Evolutionary conservation across 2,113 vertebrate genomes (phyloP).

Genomic region (Lathamus discolor): DNA sequence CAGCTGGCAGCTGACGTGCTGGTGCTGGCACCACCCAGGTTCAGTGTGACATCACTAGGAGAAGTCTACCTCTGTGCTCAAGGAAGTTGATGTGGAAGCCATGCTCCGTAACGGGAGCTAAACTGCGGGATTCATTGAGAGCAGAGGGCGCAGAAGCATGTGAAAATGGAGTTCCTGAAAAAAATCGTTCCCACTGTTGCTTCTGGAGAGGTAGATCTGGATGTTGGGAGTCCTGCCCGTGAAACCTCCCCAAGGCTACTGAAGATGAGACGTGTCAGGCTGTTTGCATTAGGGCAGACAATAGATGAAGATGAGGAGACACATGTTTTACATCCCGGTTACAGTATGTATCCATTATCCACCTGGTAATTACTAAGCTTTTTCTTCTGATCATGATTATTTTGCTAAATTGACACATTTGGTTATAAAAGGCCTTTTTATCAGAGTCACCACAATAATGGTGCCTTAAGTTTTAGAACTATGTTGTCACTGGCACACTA

Average conservation of each 20-base stretch:
- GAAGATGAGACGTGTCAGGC: constrained; percentile 83
- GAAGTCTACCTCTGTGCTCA: constrained; percentile 60
- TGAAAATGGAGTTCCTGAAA: constrained; percentile 91
- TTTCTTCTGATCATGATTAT: background rate
- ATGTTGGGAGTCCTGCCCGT: constrained; percentile 52
- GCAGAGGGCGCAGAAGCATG: background rate
- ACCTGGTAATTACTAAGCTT: constrained; percentile 23
- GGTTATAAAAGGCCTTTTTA: background rate
- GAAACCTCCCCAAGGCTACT: constrained; percentile 84
- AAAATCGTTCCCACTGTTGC: constrained; percentile 82
- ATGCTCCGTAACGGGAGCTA: background rate
- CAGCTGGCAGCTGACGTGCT: constrained; percentile 78
- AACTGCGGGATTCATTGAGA: background rate
- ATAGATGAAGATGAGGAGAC: constrained; percentile 73
- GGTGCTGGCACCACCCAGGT: constrained; percentile 72
- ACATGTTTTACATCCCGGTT: background rate
- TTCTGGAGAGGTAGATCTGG: constrained; percentile 78
- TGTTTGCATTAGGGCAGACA: constrained; percentile 81
- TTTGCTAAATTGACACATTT: background rate
- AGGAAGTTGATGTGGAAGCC: constrained; percentile 64
- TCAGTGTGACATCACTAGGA: constrained; percentile 74
- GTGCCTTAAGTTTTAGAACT: background rate
- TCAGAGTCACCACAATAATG: background rate
- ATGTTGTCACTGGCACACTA: rapidly evolving
- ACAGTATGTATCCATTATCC: constrained; percentile 23